These are phyloP conservation scores for Glaucidium brasilianum DNA, from an alignment of 2,113 vertebrate species.

Conservation along the genomic window DNA sequence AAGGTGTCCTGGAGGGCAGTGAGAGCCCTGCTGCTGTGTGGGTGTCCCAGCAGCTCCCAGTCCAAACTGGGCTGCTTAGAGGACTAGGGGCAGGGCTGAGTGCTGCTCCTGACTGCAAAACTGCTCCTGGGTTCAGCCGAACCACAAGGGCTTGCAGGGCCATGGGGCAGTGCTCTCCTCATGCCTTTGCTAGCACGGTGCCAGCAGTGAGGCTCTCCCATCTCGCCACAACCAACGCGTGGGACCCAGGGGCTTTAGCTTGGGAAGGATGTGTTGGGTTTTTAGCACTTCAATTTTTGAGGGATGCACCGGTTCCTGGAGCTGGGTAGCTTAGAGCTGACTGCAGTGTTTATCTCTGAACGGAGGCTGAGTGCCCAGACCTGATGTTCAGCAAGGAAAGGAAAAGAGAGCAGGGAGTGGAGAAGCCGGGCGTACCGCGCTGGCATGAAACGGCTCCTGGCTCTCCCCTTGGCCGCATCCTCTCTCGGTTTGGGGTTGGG, in stretches of 20 bases:
- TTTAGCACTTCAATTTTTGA: background rate
- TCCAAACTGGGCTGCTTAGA: background rate
- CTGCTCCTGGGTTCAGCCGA: no score
- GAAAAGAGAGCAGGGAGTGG: background rate
- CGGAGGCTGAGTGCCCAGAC: background rate
- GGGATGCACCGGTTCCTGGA: fast-evolving
- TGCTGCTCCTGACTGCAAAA: background rate
- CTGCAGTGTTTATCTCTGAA: background rate
- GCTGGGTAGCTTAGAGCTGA: background rate
- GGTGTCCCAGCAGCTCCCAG: background rate
- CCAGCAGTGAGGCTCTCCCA: background rate
- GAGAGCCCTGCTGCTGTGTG: background rate
- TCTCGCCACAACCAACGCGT: fast-evolving
- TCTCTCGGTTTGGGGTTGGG: background rate
- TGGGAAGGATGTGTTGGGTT: background rate
- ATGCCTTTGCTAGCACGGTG: fast-evolving
- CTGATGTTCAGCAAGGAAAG: fast-evolving
- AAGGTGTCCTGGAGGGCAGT: background rate
- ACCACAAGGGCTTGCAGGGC: background rate
- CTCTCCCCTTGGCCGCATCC: background rate
- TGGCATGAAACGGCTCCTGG: background rate
- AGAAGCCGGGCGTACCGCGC: fast-evolving
- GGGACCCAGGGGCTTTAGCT: background rate
- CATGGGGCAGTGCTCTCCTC: background rate
- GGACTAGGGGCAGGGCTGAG: background rate